Conservation (phyloP, 2,113 vertebrate species). For the Chiloscyllium plagiosum region DNA sequence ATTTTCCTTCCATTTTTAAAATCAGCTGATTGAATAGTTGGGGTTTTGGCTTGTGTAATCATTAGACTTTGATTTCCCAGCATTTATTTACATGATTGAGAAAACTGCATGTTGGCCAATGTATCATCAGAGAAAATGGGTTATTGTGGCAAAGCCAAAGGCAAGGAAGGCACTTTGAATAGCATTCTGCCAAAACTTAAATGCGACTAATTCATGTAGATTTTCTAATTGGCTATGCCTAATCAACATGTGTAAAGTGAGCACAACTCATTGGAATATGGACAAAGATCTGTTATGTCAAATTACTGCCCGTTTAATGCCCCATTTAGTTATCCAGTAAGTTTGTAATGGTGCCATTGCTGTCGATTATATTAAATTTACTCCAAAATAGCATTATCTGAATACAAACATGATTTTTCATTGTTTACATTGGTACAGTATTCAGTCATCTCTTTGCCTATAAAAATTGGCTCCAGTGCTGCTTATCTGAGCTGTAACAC, state of each 20-base stretch:
- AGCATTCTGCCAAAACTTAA: constrained; percentile 6
- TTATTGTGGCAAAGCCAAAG: neutral
- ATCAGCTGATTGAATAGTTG: neutral
- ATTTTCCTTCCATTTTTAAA: neutral
- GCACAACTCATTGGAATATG: constrained; percentile 2
- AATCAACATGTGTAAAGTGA: neutral
- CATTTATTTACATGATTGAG: neutral
- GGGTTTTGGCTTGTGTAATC: neutral
- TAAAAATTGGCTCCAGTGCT: neutral
- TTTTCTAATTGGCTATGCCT: neutral
- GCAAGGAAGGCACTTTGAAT: neutral
- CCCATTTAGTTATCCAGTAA: neutral
- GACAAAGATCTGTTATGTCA: neutral
- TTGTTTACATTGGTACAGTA: neutral
- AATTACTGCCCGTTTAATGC: neutral
- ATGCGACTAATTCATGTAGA: neutral
- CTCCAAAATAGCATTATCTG: neutral
- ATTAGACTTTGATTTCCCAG: neutral
- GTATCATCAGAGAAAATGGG: neutral
- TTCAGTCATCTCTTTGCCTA: neutral
- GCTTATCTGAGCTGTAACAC: neutral
- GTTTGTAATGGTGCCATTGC: neutral
- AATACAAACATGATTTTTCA: neutral
- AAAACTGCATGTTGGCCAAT: neutral
- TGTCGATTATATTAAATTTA: neutral